Evolutionary conservation across 1,140 invertebrate species (phyloP).

Genomic region (Rhagoletis pomonella): DNA sequence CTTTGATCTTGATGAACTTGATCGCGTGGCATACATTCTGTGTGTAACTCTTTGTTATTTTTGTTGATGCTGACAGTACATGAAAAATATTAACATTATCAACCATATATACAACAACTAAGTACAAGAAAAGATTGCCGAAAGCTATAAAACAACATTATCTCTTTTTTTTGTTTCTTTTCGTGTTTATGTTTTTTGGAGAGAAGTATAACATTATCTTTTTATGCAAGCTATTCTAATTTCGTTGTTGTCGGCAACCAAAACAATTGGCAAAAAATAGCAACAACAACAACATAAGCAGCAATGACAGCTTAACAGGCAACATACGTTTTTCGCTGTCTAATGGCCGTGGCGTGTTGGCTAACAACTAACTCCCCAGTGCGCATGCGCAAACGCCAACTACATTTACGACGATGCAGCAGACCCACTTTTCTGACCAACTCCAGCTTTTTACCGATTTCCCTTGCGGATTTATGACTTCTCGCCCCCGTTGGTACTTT

Average conservation of each 20-base stretch:
- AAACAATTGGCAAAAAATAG: conserved; percentile 1
- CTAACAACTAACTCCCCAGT: background rate
- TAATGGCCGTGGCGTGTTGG: background rate
- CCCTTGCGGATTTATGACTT: background rate
- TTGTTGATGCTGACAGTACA: conserved; percentile 20
- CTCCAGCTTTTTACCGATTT: conserved; percentile 5
- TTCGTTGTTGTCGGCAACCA: conserved; percentile 17
- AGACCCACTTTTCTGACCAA: background rate
- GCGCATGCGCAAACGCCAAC: conserved; percentile 22
- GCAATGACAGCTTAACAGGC: background rate
- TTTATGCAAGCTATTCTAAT: conserved; percentile 27
- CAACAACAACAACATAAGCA: background rate
- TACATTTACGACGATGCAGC: background rate
- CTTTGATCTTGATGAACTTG: conserved; percentile 51
- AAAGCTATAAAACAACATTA: conserved; percentile 38
- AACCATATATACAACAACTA: background rate
- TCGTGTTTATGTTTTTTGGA: conserved; percentile 6
- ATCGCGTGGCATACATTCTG: conserved; percentile 50
- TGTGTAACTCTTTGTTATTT: conserved; percentile 31
- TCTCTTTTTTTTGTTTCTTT: background rate
- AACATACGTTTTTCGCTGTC: background rate
- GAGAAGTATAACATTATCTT: conserved; percentile 2
- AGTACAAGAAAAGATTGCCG: background rate
- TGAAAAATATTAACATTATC: background rate
- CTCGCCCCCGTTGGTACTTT: background rate